These are phyloP conservation scores for Saguinus imperator DNA, from an alignment of 2,113 vertebrate genomes.

Conservation along the genomic window DNA sequence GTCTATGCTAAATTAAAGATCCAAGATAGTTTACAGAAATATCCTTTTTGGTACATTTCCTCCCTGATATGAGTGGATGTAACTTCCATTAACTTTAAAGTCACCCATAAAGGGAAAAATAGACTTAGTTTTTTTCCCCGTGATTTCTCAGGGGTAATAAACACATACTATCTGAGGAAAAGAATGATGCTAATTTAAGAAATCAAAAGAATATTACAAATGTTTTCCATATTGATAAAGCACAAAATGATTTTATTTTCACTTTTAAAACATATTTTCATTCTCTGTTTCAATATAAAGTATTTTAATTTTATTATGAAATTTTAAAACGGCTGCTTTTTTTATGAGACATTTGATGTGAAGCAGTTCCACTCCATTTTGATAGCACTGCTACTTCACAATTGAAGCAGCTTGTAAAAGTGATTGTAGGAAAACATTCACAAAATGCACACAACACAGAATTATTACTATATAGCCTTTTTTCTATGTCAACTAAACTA, in stretches of 20 bases:
- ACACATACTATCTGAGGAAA: slow-evolving; percentile 56
- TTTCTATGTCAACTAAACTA: slow-evolving; percentile 54
- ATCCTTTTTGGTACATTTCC: slow-evolving; percentile 53
- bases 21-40: slow-evolving; percentile 54
- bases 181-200: slow-evolving; percentile 50
- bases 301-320: slow-evolving; percentile 74
- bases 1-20: slow-evolving; percentile 54
- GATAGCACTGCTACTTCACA: slow-evolving; percentile 67
- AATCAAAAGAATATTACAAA: slow-evolving; percentile 70
- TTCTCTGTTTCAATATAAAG: slow-evolving; percentile 21
- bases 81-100: slow-evolving; percentile 72
- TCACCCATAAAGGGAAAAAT: slow-evolving; percentile 67
- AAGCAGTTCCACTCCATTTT: slow-evolving; percentile 68
- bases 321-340: slow-evolving; percentile 76
- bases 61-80: slow-evolving; percentile 43
- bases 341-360: slow-evolving; percentile 64
- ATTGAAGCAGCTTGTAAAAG: slow-evolving; percentile 75
- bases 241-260: slow-evolving; percentile 55
- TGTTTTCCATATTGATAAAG: slow-evolving; percentile 68
- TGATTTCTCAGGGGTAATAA: slow-evolving; percentile 72
- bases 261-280: slow-evolving; percentile 55
- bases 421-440: slow-evolving; percentile 70
- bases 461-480: slow-evolving; percentile 56
- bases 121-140: slow-evolving; percentile 56
- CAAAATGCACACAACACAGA: slow-evolving; percentile 65